Evolutionary conservation across 2,888 invertebrate genomes (phyloP), one percentile per base, ranked within the genome.

Genomic region (Ochropacha duplaris): DNA sequence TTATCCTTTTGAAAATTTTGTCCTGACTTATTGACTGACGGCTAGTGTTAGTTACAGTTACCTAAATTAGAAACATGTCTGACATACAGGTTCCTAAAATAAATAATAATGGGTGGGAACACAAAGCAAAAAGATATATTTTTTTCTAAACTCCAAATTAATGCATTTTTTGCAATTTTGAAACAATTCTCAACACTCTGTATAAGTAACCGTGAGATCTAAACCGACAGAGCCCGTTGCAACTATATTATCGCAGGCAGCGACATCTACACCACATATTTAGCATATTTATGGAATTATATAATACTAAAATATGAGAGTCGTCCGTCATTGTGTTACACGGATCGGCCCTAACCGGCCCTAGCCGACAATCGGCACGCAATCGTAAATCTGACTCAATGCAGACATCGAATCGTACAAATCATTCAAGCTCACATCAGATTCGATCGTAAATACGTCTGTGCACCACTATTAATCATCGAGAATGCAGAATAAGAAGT

Each of bases 381-480:
- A 81, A 84, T 76, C 86, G 87, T 90, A 90, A 89, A 90, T 90
- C 85, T 79, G 75, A 73, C 78, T 79, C 76, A 87, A 86, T 86
- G 79, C 76, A 72, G 31, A 52, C 44, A 49, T 52, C 55, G 49
- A 55, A 56, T 77, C 81, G 83, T 81, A 90, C 92, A 91, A 90
- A 92, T 92, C 91, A 91, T 86, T 89, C 88, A 88, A 80, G 79
- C 78, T 79, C 84, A 71, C 84, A 81, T 84, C 87, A 82, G 77
- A 79, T 72, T 69, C 74, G 78, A 78, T 88, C 88, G 88, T 88
- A 86, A 89, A 88, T 83, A 88, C 79, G 78, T 87, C 87, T 76
- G 79, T 77, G 76, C 78, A 70, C 71, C 71, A 14, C 78, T 87
- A 90, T 90, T 88, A 88, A 92, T 92, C 90, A 92, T 88, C 83